Conservation (phyloP, 1,140 invertebrate genomes). For the Macrostomum lignano region DNA sequence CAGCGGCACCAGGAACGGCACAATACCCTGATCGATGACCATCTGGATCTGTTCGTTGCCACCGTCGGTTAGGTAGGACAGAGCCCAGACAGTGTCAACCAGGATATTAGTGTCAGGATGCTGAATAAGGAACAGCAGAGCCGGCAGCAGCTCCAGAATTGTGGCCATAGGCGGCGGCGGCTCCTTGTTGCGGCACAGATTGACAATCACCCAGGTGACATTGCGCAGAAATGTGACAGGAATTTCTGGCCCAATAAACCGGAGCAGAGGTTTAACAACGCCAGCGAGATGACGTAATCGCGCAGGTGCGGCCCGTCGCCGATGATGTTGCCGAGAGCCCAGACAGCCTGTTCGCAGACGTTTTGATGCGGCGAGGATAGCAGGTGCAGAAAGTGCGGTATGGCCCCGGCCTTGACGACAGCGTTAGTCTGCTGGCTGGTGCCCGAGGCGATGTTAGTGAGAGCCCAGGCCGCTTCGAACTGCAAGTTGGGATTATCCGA, state of each 20-base stretch:
- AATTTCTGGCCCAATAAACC: slow-evolving; percentile 11
- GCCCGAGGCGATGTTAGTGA: slow-evolving; percentile 93
- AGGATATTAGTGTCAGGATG: slow-evolving; percentile 77
- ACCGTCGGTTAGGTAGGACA: slow-evolving; percentile 89
- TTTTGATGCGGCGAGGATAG: slow-evolving; percentile 66
- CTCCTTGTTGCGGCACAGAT: slow-evolving; percentile 28
- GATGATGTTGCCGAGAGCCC: slow-evolving; percentile 89
- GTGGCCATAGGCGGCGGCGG: slow-evolving; percentile 32
- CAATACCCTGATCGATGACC: slow-evolving; percentile 80
- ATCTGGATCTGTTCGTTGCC: slow-evolving; percentile 96
- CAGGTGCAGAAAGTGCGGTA: slow-evolving; percentile 67
- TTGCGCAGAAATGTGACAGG: slow-evolving; percentile 14
- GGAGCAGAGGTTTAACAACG: slow-evolving; percentile 18
- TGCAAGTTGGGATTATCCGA: slow-evolving; percentile 42
- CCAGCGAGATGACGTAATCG: slow-evolving; percentile 20
- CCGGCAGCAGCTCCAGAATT: slow-evolving; percentile 69
- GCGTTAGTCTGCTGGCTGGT: slow-evolving; percentile 78
- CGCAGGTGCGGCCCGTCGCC: slow-evolving; percentile 34
- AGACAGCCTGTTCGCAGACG: slow-evolving; percentile 93
- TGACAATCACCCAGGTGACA: slow-evolving; percentile 27
- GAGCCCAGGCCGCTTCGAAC: slow-evolving; percentile 93
- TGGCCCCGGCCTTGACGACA: slow-evolving; percentile 70
- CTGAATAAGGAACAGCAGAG: slow-evolving; percentile 66
- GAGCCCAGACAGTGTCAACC: slow-evolving; percentile 92
- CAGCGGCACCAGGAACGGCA: slow-evolving; percentile 69